phyloP scores from a whole-genome alignment of 2,888 invertebrate genomes.

The Calameuta pallipes region DNA sequence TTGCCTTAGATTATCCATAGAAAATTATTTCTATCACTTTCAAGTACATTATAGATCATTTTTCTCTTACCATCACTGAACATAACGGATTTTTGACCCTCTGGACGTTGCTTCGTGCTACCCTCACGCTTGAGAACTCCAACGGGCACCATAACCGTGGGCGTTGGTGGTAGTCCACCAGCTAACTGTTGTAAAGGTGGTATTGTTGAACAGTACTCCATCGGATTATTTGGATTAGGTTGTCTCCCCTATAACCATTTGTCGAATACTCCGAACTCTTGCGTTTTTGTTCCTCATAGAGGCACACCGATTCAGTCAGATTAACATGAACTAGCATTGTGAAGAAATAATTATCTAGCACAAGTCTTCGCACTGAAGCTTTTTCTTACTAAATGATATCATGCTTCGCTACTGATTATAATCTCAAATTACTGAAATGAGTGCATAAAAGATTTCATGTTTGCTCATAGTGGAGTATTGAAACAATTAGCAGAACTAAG shows the following conservation, averaged over 20 bases:
- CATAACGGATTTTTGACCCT: conserved; percentile 82
- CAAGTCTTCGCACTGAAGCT: background rate
- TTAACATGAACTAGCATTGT: background rate
- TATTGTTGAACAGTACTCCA: conserved; percentile 87
- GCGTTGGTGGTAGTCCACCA: conserved; percentile 68
- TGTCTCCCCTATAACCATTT: conserved; percentile 68
- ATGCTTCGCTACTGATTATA: background rate
- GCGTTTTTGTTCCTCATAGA: conserved; percentile 29
- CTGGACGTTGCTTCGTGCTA: conserved; percentile 61
- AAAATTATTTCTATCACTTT: background rate
- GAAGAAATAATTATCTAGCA: background rate
- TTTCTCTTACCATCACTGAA: conserved; percentile 80
- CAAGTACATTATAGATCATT: background rate
- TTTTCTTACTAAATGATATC: background rate
- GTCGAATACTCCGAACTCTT: conserved; percentile 63
- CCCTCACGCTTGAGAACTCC: conserved; percentile 82
- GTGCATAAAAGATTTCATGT: background rate
- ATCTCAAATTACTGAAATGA: background rate
- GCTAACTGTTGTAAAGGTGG: conserved; percentile 82
- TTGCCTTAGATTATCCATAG: background rate
- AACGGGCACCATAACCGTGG: conserved; percentile 87
- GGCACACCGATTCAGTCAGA: conserved; percentile 1
- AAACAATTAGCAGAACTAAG: background rate
- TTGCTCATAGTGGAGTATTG: background rate
- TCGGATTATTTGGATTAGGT: conserved; percentile 87